These are phyloP conservation scores for Sminthopsis crassicaudata DNA, from an alignment of 2,113 vertebrate genomes.

Conservation along the genomic window DNA sequence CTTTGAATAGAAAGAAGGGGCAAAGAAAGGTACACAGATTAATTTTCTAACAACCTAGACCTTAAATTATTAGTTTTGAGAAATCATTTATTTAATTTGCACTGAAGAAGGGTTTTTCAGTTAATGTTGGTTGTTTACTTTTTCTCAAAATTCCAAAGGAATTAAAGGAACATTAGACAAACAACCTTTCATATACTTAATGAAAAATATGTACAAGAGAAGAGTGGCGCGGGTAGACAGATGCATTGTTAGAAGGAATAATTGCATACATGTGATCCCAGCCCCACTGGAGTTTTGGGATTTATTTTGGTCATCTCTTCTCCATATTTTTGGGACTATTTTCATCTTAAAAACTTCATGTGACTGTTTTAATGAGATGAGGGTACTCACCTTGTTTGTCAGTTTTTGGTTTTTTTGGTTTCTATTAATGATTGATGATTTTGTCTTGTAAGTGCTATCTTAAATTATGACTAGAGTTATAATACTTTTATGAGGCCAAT, in stretches of 20 bases:
- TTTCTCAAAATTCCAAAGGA: not conserved
- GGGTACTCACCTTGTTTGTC: not conserved
- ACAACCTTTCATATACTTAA: not conserved
- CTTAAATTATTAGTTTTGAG: not conserved
- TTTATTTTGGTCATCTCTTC: not conserved
- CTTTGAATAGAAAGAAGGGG: not conserved
- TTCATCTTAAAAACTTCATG: not conserved
- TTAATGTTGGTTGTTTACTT: not conserved
- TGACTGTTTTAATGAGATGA: not conserved
- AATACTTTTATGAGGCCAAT: not conserved
- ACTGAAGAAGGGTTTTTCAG: not conserved
- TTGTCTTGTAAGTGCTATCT: not conserved
- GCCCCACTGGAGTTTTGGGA: not conserved
- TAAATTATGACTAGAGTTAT: not conserved
- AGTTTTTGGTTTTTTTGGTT: not conserved
- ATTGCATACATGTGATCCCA: not conserved
- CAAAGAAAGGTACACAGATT: not conserved
- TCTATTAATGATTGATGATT: not conserved
- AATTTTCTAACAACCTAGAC: not conserved
- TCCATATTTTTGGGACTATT: not conserved
- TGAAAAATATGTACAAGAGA: not conserved
- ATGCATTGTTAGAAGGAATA: not conserved
- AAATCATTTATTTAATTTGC: not conserved
- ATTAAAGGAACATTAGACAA: not conserved
- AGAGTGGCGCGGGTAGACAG: too few relatives aligned